Percentiles rank a stretch among this genome's conserved stretches.
These are phyloP conservation scores for Euura lappo DNA, from an alignment of 1,140 invertebrate genomes.

Conservation along the genomic window DNA sequence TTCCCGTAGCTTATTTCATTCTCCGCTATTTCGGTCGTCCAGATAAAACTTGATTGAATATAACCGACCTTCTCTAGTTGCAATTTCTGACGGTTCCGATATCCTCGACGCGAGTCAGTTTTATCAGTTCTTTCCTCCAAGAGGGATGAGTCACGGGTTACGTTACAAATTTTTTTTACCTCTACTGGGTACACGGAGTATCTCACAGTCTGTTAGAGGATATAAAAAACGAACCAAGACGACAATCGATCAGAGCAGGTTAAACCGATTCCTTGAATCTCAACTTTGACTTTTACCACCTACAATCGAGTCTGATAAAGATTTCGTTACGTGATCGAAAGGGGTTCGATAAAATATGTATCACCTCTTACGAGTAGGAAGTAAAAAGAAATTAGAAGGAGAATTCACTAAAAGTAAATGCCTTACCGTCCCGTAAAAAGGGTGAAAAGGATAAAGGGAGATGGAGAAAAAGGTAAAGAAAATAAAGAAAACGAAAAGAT, in stretches of 20 bases:
- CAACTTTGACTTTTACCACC: too few relatives aligned
- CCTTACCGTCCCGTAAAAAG: constrained; percentile 1
- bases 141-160: background rate
- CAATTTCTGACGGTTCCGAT: background rate
- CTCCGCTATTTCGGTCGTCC: too few relatives aligned
- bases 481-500: background rate
- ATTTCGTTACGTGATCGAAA: too few relatives aligned
- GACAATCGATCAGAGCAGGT: too few relatives aligned
- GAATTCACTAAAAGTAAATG: background rate
- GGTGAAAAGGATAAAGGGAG: background rate
- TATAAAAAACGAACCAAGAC: too few relatives aligned
- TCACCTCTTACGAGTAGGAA: background rate
- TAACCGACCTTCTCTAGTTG: background rate
- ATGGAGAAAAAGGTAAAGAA: background rate
- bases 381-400: background rate
- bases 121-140: background rate
- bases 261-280: too few relatives aligned
- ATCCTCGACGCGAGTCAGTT: background rate
- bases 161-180: too few relatives aligned
- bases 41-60: background rate
- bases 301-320: too few relatives aligned
- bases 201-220: too few relatives aligned
- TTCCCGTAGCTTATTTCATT: too few relatives aligned
- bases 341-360: too few relatives aligned
- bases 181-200: too few relatives aligned